Conservation (phyloP, 2,797 vertebrate species). For the Helarctos malayanus region DNA sequence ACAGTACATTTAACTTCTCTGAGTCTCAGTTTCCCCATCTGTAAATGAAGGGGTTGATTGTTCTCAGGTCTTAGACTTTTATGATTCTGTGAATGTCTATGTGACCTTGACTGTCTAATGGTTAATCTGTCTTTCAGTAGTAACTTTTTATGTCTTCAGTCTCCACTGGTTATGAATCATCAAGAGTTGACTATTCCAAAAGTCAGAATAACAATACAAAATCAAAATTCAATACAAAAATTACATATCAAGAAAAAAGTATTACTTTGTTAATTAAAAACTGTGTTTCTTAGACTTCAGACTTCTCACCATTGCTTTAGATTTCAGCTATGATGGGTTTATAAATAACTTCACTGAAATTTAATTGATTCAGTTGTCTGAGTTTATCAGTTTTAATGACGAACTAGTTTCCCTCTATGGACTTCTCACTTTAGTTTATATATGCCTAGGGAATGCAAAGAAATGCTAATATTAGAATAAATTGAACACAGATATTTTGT, state of each 20-base stretch:
- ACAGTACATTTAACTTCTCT: not conserved
- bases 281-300: not conserved
- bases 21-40: not conserved
- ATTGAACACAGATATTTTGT: not conserved
- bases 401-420: not conserved
- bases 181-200: not conserved
- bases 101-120: not conserved
- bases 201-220: not conserved
- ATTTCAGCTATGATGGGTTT: not conserved
- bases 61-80: not conserved
- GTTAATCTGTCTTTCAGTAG: not conserved
- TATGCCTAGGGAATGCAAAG: not conserved
- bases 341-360: constrained; percentile 13
- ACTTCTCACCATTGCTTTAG: not conserved
- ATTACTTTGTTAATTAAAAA: constrained; percentile 37
- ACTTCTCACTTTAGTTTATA: not conserved
- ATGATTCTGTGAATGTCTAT: not conserved
- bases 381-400: not conserved
- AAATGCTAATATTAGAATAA: not conserved
- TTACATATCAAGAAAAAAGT: constrained; percentile 11
- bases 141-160: constrained; percentile 16
- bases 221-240: not conserved
- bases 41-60: not conserved
- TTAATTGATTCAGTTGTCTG: not conserved
- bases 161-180: not conserved